phyloP scores from a whole-genome alignment of 1,140 invertebrate genomes.

The Hylaeus volcanicus region DNA sequence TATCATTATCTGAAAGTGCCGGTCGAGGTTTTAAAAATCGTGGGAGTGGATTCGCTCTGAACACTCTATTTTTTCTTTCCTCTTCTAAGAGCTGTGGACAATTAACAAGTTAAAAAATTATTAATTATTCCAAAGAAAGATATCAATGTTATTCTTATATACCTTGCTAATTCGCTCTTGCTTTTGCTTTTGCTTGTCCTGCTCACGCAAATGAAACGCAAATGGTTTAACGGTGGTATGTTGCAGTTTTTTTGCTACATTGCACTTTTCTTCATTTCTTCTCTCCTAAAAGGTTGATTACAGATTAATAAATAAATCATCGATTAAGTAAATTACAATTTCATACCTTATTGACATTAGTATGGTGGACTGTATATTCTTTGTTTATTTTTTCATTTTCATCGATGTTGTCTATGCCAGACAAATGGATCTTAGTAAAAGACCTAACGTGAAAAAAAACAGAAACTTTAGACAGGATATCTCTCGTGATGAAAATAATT shows the following conservation, averaged over 20 bases:
- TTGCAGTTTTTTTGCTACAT: not conserved
- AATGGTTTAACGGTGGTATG: conserved; percentile 30
- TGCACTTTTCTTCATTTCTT: not conserved
- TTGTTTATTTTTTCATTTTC: not conserved
- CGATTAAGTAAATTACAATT: not conserved
- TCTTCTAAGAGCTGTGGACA: conserved; percentile 5
- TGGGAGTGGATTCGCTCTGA: conserved; percentile 49
- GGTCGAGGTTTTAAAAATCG: conserved; percentile 24
- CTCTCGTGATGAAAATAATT: no score
- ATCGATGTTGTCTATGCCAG: not conserved
- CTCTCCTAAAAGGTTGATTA: not conserved
- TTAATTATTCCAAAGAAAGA: not conserved
- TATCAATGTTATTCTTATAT: conserved; percentile 1
- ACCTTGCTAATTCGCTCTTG: conserved; percentile 15
- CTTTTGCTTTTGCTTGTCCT: conserved; percentile 19
- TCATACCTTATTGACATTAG: not conserved
- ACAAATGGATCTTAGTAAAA: conserved; percentile 16
- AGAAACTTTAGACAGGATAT: not conserved
- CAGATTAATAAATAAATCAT: not conserved
- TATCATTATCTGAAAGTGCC: not conserved
- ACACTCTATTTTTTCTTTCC: conserved; percentile 31
- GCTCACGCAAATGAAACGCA: conserved; percentile 44
- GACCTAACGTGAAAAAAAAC: conserved; percentile 4
- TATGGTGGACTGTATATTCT: not conserved
- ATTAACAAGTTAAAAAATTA: not conserved